phyloP scores from a whole-genome alignment of 2,888 invertebrate genomes.

The Allacma fusca region DNA sequence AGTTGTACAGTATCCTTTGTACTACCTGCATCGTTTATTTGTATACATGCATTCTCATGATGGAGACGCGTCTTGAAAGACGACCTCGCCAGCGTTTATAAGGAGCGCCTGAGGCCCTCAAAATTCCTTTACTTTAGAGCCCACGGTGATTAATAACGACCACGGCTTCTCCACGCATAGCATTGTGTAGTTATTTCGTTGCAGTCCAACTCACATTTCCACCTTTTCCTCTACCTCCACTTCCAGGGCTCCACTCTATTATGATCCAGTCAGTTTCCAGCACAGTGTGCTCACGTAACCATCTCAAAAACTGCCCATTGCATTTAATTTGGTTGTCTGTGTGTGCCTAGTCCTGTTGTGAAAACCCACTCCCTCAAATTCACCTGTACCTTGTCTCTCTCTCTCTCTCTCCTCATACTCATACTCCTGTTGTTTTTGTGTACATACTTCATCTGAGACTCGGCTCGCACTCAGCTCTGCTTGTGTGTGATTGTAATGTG shows the following conservation, averaged over 20 bases:
- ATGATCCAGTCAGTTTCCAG: slow-evolving; percentile 57
- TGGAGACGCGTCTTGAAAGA: slow-evolving; percentile 41
- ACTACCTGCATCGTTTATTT: no score
- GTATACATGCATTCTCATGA: neutral
- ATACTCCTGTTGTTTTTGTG: no score
- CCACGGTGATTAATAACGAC: slow-evolving; percentile 57
- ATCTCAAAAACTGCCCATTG: slow-evolving; percentile 44
- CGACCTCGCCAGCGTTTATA: slow-evolving; percentile 44
- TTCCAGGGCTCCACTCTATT: slow-evolving; percentile 35
- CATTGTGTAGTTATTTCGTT: slow-evolving; percentile 27
- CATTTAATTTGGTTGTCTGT: slow-evolving; percentile 34
- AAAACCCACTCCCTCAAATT: slow-evolving; percentile 28
- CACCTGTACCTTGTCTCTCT: slow-evolving; percentile 20
- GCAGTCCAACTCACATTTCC: slow-evolving; percentile 33
- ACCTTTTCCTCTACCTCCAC: slow-evolving; percentile 30
- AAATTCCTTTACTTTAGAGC: slow-evolving; percentile 50
- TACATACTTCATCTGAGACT: no score
- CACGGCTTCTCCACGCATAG: slow-evolving; percentile 41
- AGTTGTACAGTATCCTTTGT: no score
- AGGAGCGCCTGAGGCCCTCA: slow-evolving; percentile 35
- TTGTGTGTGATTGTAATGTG: no score
- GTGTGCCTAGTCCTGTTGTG: slow-evolving; percentile 30
- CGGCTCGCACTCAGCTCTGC: no score
- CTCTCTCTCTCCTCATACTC: neutral
- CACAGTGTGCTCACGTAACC: slow-evolving; percentile 58